These are phyloP conservation scores for Molossus molossus DNA, from an alignment of 2,797 vertebrate species.

Conservation along the genomic window DNA sequence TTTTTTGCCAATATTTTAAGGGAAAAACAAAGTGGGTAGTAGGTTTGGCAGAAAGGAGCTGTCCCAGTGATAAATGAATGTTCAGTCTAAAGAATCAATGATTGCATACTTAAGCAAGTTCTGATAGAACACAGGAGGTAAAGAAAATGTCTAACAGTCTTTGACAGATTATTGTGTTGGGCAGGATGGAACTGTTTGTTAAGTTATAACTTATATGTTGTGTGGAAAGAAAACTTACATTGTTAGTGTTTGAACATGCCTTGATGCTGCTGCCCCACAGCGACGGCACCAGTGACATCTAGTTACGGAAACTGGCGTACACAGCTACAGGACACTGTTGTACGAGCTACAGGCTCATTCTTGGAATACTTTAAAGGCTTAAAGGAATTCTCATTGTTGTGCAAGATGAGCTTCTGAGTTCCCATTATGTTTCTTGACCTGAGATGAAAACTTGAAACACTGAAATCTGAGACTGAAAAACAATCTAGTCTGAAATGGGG, in stretches of 20 bases:
- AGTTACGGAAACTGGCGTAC: not conserved
- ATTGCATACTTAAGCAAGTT: not conserved
- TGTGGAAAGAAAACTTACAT: not conserved
- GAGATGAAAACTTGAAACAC: not conserved
- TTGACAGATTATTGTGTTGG: not conserved
- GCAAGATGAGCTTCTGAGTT: not conserved
- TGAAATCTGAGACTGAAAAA: slow-evolving; percentile 27
- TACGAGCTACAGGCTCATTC: not conserved
- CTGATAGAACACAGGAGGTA: not conserved
- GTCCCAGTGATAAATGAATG: not conserved
- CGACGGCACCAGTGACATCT: not conserved
- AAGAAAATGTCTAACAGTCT: not conserved
- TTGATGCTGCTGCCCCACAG: not conserved
- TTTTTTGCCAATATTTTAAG: not conserved
- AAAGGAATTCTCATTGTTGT: not conserved
- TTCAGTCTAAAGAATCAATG: not conserved
- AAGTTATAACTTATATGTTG: not conserved
- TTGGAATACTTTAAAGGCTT: not conserved
- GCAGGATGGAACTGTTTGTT: not conserved
- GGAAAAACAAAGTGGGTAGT: not conserved
- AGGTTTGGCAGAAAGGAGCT: not conserved
- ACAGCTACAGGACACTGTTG: not conserved
- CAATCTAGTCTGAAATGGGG: not conserved
- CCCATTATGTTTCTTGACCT: slow-evolving; percentile 29
- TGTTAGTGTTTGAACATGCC: not conserved